Evolutionary conservation across 2,113 vertebrate species (phyloP).

Genomic region (Dinomys branickii): DNA sequence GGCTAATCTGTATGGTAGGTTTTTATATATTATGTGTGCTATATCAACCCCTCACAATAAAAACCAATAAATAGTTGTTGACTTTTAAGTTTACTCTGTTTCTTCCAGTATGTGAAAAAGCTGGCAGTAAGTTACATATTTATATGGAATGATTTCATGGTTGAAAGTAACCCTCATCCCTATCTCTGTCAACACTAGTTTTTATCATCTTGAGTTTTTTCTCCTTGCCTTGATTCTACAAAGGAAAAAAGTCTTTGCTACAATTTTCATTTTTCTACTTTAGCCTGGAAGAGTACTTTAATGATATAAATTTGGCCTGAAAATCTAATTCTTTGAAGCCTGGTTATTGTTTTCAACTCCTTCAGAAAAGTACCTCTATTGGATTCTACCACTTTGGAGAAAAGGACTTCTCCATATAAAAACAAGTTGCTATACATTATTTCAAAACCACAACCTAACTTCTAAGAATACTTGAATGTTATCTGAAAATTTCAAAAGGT

Average conservation of each 20-base stretch:
- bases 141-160: constrained; percentile 42
- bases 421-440: constrained; percentile 28
- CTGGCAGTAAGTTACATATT: constrained; percentile 4
- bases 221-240: constrained; percentile 19
- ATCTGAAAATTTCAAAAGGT: constrained; percentile 5
- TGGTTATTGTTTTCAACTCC: constrained; percentile 23
- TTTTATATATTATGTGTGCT: constrained; percentile 41
- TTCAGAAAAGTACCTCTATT: not conserved
- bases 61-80: not conserved
- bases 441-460: constrained; percentile 27
- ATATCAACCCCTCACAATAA: constrained; percentile 37
- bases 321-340: constrained; percentile 42
- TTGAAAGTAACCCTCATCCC: not conserved
- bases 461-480: not conserved
- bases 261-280: constrained; percentile 45
- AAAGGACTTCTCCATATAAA: constrained; percentile 9
- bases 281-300: constrained; percentile 33
- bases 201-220: constrained; percentile 50
- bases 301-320: constrained; percentile 25
- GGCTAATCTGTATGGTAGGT: not conserved
- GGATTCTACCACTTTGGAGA: not conserved
- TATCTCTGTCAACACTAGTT: not conserved
- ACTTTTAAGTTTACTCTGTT: constrained; percentile 59
- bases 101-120: constrained; percentile 4
- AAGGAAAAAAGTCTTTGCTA: not conserved